A percentile compares a stretch with the other conserved stretches of the same genome.
These are phyloP conservation scores for Spea hammondii DNA, from an alignment of 2,797 vertebrate species.

Conservation along the genomic window DNA sequence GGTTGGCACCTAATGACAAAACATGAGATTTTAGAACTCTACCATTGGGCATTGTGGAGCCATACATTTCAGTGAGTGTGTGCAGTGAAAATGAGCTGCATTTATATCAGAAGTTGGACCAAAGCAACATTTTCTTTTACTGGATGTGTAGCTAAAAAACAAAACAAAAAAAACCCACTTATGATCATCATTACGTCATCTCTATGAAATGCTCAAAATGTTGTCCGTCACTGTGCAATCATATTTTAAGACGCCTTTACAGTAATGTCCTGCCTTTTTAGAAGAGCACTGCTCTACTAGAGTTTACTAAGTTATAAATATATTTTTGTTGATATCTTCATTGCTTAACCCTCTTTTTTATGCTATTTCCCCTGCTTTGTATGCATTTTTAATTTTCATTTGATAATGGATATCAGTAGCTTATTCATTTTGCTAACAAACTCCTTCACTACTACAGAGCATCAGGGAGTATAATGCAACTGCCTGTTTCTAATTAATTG, in stretches of 20 bases:
- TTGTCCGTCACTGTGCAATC: too few relatives aligned
- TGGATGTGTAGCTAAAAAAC: too few relatives aligned
- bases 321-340: background rate
- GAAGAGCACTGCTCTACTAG: too few relatives aligned
- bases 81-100: background rate
- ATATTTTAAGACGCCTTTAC: too few relatives aligned
- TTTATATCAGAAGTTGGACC: background rate
- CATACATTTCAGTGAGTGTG: background rate
- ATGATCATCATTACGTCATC: too few relatives aligned
- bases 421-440: conserved; percentile 7
- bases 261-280: too few relatives aligned
- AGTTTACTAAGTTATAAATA: too few relatives aligned
- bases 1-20: conserved; percentile 49
- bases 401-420: background rate
- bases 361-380: background rate
- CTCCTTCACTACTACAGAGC: conserved; percentile 54
- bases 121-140: too few relatives aligned
- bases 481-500: conserved; percentile 38
- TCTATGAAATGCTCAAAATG: too few relatives aligned
- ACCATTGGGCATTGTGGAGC: background rate
- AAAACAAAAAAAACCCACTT: too few relatives aligned
- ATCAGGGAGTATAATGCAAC: conserved; percentile 28
- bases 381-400: background rate
- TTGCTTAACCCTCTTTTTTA: background rate
- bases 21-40: conserved; percentile 1